Conservation (phyloP, 2,888 invertebrate genomes). For the Allygus modestus region DNA sequence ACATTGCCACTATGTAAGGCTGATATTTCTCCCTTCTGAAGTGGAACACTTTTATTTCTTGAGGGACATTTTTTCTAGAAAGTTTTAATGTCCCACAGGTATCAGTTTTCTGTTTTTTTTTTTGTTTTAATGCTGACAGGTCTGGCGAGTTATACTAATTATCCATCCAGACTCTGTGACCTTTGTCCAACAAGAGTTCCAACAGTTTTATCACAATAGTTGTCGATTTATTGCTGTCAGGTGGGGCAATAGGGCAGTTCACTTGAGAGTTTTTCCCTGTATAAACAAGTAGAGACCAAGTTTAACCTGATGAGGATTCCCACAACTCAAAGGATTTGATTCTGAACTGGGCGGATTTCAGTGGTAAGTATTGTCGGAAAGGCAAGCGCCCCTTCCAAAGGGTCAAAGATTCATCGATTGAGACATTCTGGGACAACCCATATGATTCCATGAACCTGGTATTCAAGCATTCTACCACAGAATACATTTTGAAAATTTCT, state of each 20-base stretch:
- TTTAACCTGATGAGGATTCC: conserved; percentile 44
- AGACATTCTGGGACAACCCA: conserved; percentile 26
- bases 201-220: conserved; percentile 21
- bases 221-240: conserved; percentile 28
- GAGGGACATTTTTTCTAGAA: conserved; percentile 24
- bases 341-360: conserved; percentile 33
- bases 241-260: conserved; percentile 10
- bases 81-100: conserved; percentile 36
- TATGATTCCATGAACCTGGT: conserved; percentile 2
- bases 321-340: conserved; percentile 30
- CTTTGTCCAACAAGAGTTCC: conserved; percentile 7
- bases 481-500: conserved; percentile 11
- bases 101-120: conserved; percentile 21
- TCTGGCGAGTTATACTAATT: conserved; percentile 50
- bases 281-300: conserved; percentile 30
- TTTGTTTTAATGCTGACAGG: neutral
- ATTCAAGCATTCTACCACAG: neutral
- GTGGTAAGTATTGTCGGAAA: conserved; percentile 35
- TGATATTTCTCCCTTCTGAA: conserved; percentile 34
- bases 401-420: conserved; percentile 45
- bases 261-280: conserved; percentile 8
- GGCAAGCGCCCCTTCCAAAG: conserved; percentile 32
- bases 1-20: conserved; percentile 19
- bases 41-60: neutral
- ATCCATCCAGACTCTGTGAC: neutral